phyloP scores from a whole-genome alignment of 2,888 invertebrate genomes.

The Lucinisca nassula region DNA sequence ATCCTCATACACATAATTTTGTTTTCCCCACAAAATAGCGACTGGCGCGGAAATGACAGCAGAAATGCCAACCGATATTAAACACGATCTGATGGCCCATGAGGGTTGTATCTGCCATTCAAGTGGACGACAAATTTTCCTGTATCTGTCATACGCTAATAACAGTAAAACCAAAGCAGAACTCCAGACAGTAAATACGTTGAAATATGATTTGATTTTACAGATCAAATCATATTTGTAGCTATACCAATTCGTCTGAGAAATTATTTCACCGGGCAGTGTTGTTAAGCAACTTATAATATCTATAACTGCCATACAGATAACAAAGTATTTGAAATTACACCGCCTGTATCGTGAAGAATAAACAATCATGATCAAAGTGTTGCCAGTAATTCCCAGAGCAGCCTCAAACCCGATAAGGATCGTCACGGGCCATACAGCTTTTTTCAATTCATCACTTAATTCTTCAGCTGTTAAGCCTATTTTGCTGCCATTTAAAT shows the following conservation, averaged over 20 bases:
- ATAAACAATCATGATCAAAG: constrained; percentile 43
- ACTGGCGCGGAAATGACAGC: constrained; percentile 24
- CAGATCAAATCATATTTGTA: constrained; percentile 28
- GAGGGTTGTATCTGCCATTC: constrained; percentile 42
- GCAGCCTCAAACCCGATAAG: constrained; percentile 30
- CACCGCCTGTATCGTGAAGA: constrained; percentile 25
- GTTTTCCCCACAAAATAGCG: constrained; percentile 43
- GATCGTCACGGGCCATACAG: constrained; percentile 37
- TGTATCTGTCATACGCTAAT: constrained; percentile 74
- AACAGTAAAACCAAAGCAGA: constrained; percentile 72
- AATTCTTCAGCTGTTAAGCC: neutral
- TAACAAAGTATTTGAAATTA: constrained; percentile 50
- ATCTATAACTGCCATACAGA: constrained; percentile 43
- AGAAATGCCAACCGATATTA: constrained; percentile 4
- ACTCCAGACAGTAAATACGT: constrained; percentile 46
- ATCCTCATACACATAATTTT: constrained; percentile 24
- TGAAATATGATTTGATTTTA: constrained; percentile 49
- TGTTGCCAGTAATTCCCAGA: constrained; percentile 42
- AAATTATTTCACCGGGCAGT: constrained; percentile 49
- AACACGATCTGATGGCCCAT: constrained; percentile 13
- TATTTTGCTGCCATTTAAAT: no score
- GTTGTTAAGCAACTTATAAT: constrained; percentile 49
- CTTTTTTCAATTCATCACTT: neutral
- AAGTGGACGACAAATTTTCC: constrained; percentile 77
- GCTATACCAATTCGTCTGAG: constrained; percentile 44